Base-by-base conservation (phyloP, 2,888 invertebrate genomes). In the Holacanthella duospinosa region DNA sequence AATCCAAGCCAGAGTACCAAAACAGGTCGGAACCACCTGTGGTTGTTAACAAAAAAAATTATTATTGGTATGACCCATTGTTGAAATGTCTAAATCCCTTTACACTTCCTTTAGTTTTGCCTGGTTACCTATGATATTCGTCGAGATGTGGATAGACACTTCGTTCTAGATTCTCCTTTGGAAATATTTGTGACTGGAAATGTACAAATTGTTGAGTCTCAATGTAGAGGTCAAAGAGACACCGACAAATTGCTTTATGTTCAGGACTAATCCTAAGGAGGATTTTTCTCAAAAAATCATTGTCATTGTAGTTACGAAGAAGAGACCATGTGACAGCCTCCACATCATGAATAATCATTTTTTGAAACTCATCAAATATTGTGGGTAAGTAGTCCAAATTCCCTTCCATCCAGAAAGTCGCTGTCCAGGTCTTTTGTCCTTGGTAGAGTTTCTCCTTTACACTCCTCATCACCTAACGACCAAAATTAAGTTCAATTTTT, bases 271-370 rank as follows among this genome's bases (percentile, higher is more conserved):
- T 28, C 4, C 29, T 9, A n/a, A 64, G 36, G 0, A 72, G 64
- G 2, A 68, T 68, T 43, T 53, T 48, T 28, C 70, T 54, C 2
- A 71, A 44, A 28, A 63, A 63, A 19, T 60, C 55, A 59, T 66
- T 64, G 48, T 64, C 59, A 25, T 61, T 67, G 21, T 44, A 53
- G n/a, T 63, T 27, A 16, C 43, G 12, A 1, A 70, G 60, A 43
- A 69, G 54, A 24, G 55, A 28, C 63, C 65, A 68, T 29, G 71
- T 69, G 24, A 67, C 43, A 2, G 62, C 43, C 62, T 71, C 71
- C 43, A 72, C 67, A 57, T 72, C 72, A 27, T 71, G 68, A 60
- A 71, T 64, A 21, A 71, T 64, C 68, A 71, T 67, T 59, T 72
- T 72, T 43, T 72, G 71, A 3, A 71, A 62, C 43, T 72, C 72